A percentile compares a stretch with the other conserved stretches of the same genome.
Evolutionary conservation across 2,888 invertebrate genomes (phyloP).

Genomic region (Homarus gammarus): DNA sequence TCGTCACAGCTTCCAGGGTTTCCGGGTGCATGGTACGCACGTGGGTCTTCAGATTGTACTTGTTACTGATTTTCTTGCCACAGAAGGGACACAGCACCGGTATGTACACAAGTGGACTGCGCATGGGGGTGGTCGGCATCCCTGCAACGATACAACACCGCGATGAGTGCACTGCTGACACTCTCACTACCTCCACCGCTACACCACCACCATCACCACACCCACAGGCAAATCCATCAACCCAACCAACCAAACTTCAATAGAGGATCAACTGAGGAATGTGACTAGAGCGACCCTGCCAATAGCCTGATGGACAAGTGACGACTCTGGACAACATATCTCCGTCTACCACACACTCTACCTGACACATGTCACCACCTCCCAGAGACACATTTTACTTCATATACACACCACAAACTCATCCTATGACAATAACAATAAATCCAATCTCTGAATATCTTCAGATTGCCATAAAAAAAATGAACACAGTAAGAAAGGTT

Average conservation of each 20-base stretch:
- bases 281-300: background rate
- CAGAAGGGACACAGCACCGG: constrained; percentile 75
- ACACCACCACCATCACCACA: background rate
- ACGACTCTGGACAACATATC: background rate
- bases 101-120: constrained; percentile 70
- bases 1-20: constrained; percentile 36
- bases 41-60: constrained; percentile 76
- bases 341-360: background rate
- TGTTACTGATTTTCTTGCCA: constrained; percentile 76
- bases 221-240: too few relatives aligned
- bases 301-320: background rate
- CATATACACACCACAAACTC: background rate
- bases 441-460: background rate
- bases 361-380: background rate
- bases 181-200: constrained; percentile 21
- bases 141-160: constrained; percentile 68
- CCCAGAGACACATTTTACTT: background rate
- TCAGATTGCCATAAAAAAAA: background rate
- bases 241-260: too few relatives aligned
- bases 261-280: background rate
- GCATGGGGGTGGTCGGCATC: constrained; percentile 37
- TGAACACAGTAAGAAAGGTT: background rate
- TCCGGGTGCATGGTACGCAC: constrained; percentile 74
- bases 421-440: too few relatives aligned
- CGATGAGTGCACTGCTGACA: constrained; percentile 50